These are phyloP conservation scores for Lepus oiostolus DNA, from an alignment of 2,797 vertebrate genomes.

Conservation along the genomic window DNA sequence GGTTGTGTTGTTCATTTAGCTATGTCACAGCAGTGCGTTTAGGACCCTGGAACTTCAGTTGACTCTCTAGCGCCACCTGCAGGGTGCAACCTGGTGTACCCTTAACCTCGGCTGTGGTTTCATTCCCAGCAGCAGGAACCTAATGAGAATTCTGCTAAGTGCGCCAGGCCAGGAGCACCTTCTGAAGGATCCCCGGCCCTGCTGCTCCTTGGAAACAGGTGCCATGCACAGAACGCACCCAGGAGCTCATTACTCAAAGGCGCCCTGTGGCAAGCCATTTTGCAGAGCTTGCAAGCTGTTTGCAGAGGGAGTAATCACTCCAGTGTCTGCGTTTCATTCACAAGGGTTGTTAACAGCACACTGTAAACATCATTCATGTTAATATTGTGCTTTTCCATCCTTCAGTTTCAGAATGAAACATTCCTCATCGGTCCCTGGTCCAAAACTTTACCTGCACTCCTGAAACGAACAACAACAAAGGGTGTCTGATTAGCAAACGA, in stretches of 20 bases:
- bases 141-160: background rate
- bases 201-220: background rate
- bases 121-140: background rate
- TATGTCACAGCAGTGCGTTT: background rate
- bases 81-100: background rate
- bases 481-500: constrained; percentile 45
- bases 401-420: constrained; percentile 65
- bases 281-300: constrained; percentile 64
- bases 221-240: constrained; percentile 28
- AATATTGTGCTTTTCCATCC: constrained; percentile 18
- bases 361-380: constrained; percentile 70
- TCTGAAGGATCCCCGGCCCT: background rate
- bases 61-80: background rate
- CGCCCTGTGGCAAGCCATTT: constrained; percentile 63
- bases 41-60: background rate
- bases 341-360: constrained; percentile 63
- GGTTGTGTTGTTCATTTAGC: background rate
- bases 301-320: constrained; percentile 67
- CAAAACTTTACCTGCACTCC: constrained; percentile 32
- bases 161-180: background rate
- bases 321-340: constrained; percentile 63
- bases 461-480: background rate
- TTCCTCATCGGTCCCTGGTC: constrained; percentile 32
- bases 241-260: constrained; percentile 66
- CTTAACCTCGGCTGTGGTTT: background rate